phyloP scores from a whole-genome alignment of 1,140 invertebrate species.

The Teleopsis dalmanni region DNA sequence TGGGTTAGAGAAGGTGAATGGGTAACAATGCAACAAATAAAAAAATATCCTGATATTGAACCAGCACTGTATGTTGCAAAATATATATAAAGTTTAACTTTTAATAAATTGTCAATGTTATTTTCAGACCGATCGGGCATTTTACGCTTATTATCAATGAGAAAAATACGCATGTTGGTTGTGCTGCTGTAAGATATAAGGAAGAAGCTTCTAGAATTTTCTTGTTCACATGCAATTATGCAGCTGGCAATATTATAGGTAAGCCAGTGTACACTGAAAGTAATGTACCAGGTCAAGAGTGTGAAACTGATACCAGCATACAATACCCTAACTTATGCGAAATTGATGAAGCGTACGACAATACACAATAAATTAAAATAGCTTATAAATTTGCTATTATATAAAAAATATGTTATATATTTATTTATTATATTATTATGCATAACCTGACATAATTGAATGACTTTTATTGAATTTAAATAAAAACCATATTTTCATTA shows the following conservation, averaged over 20 bases:
- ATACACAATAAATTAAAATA: not conserved
- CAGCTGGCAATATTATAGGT: conserved; percentile 9
- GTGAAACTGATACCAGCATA: not conserved
- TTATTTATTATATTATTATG: not conserved
- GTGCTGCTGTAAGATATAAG: not conserved
- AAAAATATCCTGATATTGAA: not conserved
- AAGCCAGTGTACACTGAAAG: conserved; percentile 6
- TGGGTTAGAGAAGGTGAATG: conserved; percentile 6
- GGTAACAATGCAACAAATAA: not conserved
- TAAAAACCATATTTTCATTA: not conserved
- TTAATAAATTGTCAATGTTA: not conserved
- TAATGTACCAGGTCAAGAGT: not conserved
- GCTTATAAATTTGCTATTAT: not conserved
- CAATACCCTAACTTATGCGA: conserved; percentile 3
- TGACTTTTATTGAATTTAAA: not conserved
- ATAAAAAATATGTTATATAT: not conserved
- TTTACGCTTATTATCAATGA: conserved; percentile 7
- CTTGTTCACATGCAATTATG: conserved; percentile 14
- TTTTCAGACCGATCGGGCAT: conserved; percentile 6
- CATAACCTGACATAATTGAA: not conserved
- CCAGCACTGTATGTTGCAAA: not conserved
- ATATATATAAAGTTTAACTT: too few relatives aligned
- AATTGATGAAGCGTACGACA: not conserved
- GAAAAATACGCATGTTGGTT: conserved; percentile 3
- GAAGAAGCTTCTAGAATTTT: not conserved